These are phyloP conservation scores for Tortricodes alternella DNA, from an alignment of 2,888 invertebrate genomes.

Conservation along the genomic window DNA sequence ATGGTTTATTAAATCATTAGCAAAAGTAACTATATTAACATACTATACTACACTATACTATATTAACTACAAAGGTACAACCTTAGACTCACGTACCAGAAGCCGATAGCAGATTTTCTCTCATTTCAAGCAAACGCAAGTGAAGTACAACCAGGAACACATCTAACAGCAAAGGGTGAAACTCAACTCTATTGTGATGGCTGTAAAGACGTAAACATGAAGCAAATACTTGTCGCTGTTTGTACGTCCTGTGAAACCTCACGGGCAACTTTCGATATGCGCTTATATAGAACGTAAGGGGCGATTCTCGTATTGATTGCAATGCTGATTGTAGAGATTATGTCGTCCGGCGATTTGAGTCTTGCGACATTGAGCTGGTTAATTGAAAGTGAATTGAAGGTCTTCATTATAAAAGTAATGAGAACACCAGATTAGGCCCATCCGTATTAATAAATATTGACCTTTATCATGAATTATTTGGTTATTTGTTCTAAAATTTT, in stretches of 20 bases:
- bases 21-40: too few species aligned
- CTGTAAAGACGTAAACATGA: neutral
- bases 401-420: neutral
- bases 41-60: too few species aligned
- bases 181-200: neutral
- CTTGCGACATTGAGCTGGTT: constrained; percentile 11
- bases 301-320: constrained; percentile 18
- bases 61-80: neutral
- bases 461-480: too few species aligned
- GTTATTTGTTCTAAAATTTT: too few species aligned
- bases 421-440: neutral
- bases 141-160: constrained; percentile 10
- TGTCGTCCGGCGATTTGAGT: constrained; percentile 22
- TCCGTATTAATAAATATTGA: neutral
- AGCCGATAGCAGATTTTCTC: constrained; percentile 29
- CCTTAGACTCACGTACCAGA: constrained; percentile 13
- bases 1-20: too few species aligned
- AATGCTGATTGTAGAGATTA: neutral
- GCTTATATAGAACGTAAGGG: constrained; percentile 24
- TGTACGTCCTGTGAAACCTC: constrained; percentile 44
- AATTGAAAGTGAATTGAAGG: neutral
- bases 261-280: constrained; percentile 42
- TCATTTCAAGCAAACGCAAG: constrained; percentile 14
- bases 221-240: neutral
- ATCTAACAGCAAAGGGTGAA: constrained; percentile 3